Evolutionary conservation across 1,140 invertebrate species (phyloP), one percentile per base, ranked within the genome.

Genomic region (Plodia interpunctella): DNA sequence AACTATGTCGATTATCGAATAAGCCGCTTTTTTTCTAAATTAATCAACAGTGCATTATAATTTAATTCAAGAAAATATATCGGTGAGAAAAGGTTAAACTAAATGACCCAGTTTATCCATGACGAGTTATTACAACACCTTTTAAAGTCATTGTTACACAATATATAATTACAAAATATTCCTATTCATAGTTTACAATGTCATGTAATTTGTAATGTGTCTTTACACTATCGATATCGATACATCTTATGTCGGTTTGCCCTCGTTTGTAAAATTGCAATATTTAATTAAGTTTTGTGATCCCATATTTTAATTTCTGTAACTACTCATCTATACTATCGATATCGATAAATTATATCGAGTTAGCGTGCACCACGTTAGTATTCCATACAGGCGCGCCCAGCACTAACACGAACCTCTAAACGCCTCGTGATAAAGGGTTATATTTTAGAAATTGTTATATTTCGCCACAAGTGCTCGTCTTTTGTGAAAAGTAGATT

Each of bases 391-490:
- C 35, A 57, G 62, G 62, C 64, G 63, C 73, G 59, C 57, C 69
- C 64, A 61, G 63, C 38, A 44, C 69, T 69, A 71, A 76, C 58
- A 15, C 38, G 38, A 61, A 52, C 65, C 60, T 62, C 58, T 44
- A 49, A 50, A 55, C 0, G 51, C 8, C 51, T 20, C 19, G 49
- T 56, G 62, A 66, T 73, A 71, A 76, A 74, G 74, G 74, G 74
- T 71, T 76, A 68, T 74, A 66, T 63, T 51, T 25, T 60, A 50
- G 71, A 63, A 71, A 63, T 71, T 74, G 73, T 76, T 61, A 64
- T 66, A 63, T 60, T 63, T 76, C 66, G 63, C 61, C 55, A 66
- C 58, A 71, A 70, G 66, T 68, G 66, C 63, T 55, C 49, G 25
- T 63, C 55, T 57, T 35, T 68, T 53, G 19, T 25, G 51, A n/a